Conservation (phyloP, 2,888 invertebrate species). For the Sinhomidia bicolor region DNA sequence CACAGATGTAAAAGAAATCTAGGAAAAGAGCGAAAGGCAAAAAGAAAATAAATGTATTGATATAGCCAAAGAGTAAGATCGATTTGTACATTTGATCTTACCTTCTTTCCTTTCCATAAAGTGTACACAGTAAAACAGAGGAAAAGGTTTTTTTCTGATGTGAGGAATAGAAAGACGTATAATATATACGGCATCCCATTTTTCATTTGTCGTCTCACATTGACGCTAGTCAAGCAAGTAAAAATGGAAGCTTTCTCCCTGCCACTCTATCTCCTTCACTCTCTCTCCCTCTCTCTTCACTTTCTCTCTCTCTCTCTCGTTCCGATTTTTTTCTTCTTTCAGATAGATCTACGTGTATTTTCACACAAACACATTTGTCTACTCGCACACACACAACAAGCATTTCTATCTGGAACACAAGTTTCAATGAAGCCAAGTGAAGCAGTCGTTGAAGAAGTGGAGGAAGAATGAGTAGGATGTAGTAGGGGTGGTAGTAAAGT, state of each 20-base stretch:
- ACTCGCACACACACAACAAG: conserved; percentile 12
- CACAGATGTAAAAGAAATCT: not conserved
- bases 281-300: not conserved
- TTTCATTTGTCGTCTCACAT: conserved; percentile 67
- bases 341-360: no score
- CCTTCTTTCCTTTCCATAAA: conserved; percentile 55
- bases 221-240: conserved; percentile 45
- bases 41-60: conserved; percentile 18
- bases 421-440: not conserved
- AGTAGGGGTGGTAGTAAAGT: no score
- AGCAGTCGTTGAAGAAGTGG: not conserved
- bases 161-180: conserved; percentile 49
- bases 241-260: conserved; percentile 22
- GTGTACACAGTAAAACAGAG: conserved; percentile 22
- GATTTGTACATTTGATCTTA: conserved; percentile 67
- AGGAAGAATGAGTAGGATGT: not conserved
- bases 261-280: not conserved
- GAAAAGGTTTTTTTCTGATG: conserved; percentile 37
- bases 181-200: conserved; percentile 63
- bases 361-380: conserved; percentile 39
- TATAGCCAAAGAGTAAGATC: conserved; percentile 56
- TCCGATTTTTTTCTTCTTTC: no score
- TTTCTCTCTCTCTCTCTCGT: not conserved
- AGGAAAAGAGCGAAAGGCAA: not conserved
- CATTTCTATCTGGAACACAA: conserved; percentile 25